Conservation (phyloP, 2,888 invertebrate genomes). For the Chironomus riparius region DNA sequence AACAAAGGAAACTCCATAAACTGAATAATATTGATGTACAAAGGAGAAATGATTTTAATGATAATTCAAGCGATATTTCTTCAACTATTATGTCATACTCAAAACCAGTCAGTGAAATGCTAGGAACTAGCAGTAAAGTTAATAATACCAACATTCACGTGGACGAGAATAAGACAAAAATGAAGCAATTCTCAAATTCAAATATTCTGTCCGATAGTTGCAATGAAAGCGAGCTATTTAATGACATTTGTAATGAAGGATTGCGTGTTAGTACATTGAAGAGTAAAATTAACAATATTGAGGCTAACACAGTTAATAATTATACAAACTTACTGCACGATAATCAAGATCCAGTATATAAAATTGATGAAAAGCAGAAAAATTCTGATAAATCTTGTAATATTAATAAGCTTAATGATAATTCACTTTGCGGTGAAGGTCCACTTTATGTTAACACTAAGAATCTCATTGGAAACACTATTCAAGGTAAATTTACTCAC, state of each 20-base stretch:
- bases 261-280: slow-evolving; percentile 28
- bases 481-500: slow-evolving; percentile 4
- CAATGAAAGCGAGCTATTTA: slow-evolving; percentile 45
- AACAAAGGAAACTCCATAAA: slow-evolving; percentile 65
- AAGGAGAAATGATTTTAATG: slow-evolving; percentile 44
- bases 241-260: slow-evolving; percentile 36
- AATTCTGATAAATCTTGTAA: slow-evolving; percentile 32
- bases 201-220: slow-evolving; percentile 58
- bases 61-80: slow-evolving; percentile 48
- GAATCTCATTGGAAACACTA: slow-evolving; percentile 27
- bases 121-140: slow-evolving; percentile 64
- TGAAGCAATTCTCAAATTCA: slow-evolving; percentile 49
- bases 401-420: slow-evolving; percentile 31
- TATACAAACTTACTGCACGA: slow-evolving; percentile 54
- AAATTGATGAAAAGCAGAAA: slow-evolving; percentile 5
- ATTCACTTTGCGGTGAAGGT: slow-evolving; percentile 26
- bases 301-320: slow-evolving; percentile 44
- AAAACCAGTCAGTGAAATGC: slow-evolving; percentile 46
- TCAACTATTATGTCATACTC: slow-evolving; percentile 44
- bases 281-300: slow-evolving; percentile 39
- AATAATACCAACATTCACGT: slow-evolving; percentile 74
- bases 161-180: slow-evolving; percentile 43
- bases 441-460: slow-evolving; percentile 38
- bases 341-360: slow-evolving; percentile 41
- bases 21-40: slow-evolving; percentile 58